phyloP scores from a whole-genome alignment of 2,888 invertebrate genomes.

The Dioctria rufipes region DNA sequence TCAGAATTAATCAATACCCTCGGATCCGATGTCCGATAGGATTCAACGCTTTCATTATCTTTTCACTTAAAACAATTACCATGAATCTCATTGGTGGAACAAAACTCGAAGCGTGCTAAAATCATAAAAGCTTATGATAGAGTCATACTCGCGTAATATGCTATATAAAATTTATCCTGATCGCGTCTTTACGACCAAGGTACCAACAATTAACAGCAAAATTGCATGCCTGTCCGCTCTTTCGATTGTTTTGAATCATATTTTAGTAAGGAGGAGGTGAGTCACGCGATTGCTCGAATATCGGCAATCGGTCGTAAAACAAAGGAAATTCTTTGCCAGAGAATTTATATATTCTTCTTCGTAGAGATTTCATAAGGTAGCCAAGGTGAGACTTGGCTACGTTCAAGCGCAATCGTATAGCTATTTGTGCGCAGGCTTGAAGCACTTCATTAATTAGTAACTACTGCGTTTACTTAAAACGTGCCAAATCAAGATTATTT shows the following conservation, averaged over 20 bases:
- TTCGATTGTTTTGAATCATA: background rate
- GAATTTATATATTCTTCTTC: background rate
- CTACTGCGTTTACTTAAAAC: background rate
- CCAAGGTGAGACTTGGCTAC: background rate
- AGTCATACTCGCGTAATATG: background rate
- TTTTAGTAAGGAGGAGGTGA: background rate
- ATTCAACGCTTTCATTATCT: background rate
- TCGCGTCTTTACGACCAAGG: background rate
- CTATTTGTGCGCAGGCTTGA: background rate
- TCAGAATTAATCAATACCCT: background rate
- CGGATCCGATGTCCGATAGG: background rate
- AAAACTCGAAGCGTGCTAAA: background rate
- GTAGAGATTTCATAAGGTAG: background rate
- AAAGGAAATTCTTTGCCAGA: background rate
- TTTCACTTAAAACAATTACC: background rate
- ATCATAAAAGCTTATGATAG: background rate
- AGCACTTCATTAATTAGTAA: background rate
- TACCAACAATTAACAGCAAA: background rate
- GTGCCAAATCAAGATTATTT: no score
- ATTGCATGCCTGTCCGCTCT: constrained; percentile 1
- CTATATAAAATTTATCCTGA: constrained; percentile 10
- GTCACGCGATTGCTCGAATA: constrained; percentile 4
- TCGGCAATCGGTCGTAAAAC: background rate
- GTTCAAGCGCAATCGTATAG: background rate
- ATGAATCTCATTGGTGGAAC: background rate